Evolutionary conservation across 1,140 invertebrate genomes (phyloP).

Genomic region (Drosophila seguyi): DNA sequence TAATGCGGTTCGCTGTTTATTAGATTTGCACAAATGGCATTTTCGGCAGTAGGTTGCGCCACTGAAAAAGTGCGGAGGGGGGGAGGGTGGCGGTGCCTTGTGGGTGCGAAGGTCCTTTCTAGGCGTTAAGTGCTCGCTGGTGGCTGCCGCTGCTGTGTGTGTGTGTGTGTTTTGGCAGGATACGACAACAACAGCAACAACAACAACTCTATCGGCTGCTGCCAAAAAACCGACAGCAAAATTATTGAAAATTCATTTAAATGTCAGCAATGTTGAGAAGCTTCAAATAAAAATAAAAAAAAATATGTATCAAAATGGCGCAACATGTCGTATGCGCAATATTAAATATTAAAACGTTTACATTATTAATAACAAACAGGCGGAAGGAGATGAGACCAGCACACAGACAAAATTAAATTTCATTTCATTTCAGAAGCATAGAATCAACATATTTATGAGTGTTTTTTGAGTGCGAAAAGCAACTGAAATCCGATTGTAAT

Average conservation of each 20-base stretch:
- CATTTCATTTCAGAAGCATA: slow-evolving; percentile 4
- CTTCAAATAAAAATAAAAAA: slow-evolving; percentile 4
- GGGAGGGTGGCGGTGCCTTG: background rate
- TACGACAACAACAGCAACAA: slow-evolving; percentile 14
- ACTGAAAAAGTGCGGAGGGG: slow-evolving; percentile 10
- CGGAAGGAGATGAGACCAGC: slow-evolving; percentile 1
- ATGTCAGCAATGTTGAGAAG: slow-evolving; percentile 58
- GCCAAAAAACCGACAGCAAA: slow-evolving; percentile 35
- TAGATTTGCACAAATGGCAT: slow-evolving; percentile 79
- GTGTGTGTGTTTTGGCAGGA: slow-evolving; percentile 15
- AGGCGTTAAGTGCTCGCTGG: slow-evolving; percentile 71
- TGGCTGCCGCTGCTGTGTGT: background rate
- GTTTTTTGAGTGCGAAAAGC: slow-evolving; percentile 18
- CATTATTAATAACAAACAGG: slow-evolving; percentile 69
- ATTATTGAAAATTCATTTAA: slow-evolving; percentile 82
- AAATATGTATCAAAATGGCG: slow-evolving; percentile 30
- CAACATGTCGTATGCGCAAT: slow-evolving; percentile 80
- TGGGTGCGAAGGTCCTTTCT: slow-evolving; percentile 34
- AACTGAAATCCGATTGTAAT: slow-evolving; percentile 32
- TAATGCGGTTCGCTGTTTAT: slow-evolving; percentile 81
- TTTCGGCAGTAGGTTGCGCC: slow-evolving; percentile 51
- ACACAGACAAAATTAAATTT: slow-evolving; percentile 34
- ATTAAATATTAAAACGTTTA: slow-evolving; percentile 79
- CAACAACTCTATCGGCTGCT: slow-evolving; percentile 58
- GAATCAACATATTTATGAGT: slow-evolving; percentile 51